Base-by-base conservation (phyloP, 2,113 vertebrate species). In the Psilopsiagon aymara region DNA sequence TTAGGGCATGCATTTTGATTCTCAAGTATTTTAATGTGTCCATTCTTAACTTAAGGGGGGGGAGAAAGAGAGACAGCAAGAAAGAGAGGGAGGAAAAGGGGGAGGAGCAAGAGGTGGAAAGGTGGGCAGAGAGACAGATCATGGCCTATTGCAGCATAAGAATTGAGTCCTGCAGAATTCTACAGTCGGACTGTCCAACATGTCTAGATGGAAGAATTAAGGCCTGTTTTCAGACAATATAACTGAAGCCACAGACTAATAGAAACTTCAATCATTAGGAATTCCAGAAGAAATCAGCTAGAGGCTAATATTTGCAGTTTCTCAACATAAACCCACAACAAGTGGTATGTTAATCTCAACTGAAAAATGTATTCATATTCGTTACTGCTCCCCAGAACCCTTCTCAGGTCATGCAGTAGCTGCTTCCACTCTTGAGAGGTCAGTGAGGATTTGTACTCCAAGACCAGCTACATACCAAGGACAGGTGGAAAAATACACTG, bases 1-100 rank as follows among this genome's bases (percentile, higher is more conserved):
- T 85, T 49, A 78, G 59, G 31, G 68, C 60, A 81, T 15, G 47
- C 27, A 76, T 79, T 95, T 89, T 89, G 41, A 51, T 92, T 92
- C 62, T 71, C 21, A 94, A 86, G 79, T 75, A 89, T 27, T 59
- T 49, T 59, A 62, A 75, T 51, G 31, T 46, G 21, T 47, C 19
- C 6, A 4, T 77, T 83, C 44, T 79, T 85, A 83, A 76, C 4
- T 47, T 47, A 35, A 3, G 75, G 11, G 53, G 6, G 1, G 13
- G 0, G 5, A 10, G 21, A 33, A 7, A 23, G 10, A 43, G 10
- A 10, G 55, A n/a, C 11, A n/a, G 33, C 12, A n/a, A n/a, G 31
- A 14, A 59, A n/a, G 33, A 21, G 33, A 35, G n/a, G n/a, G 23
- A 23, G 8, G 29, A 57, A n/a, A n/a, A 21, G 19, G 17, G 16